Percentiles rank a stretch among this genome's conserved stretches.
Evolutionary conservation across 2,888 invertebrate species (phyloP).

Genomic region (Tenthredo amoena): DNA sequence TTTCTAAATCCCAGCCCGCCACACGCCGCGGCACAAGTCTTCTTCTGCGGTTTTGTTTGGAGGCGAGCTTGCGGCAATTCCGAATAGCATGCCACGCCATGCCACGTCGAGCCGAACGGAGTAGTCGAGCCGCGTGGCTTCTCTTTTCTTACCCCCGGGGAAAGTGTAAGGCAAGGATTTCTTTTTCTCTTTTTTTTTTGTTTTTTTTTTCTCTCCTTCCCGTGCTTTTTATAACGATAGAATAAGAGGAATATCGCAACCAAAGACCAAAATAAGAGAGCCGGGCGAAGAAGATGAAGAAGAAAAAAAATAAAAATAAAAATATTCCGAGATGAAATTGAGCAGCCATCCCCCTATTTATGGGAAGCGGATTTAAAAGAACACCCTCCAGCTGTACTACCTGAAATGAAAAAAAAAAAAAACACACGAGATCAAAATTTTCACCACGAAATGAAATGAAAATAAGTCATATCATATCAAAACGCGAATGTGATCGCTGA

Average conservation of each 20-base stretch:
- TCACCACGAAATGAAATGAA: background rate
- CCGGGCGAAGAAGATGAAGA: conserved; percentile 38
- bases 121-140: conserved; percentile 54
- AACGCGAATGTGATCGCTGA: background rate
- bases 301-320: conserved; percentile 1
- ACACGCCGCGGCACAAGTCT: background rate
- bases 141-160: background rate
- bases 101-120: conserved; percentile 51
- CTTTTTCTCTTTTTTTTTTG: background rate
- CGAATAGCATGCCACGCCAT: background rate
- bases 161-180: conserved; percentile 2
- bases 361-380: conserved; percentile 71
- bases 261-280: conserved; percentile 38
- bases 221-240: background rate
- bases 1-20: conserved; percentile 52
- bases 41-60: conserved; percentile 61
- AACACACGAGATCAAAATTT: background rate
- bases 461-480: background rate
- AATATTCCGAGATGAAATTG: no score
- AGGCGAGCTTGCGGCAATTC: conserved; percentile 60
- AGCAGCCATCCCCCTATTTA: conserved; percentile 59
- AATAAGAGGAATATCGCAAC: background rate
- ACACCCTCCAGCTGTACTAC: conserved; percentile 54
- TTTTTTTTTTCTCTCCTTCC: background rate
- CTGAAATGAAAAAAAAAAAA: no score